Conservation (phyloP, 2,888 invertebrate genomes). For the Strigamia transsilvanica region DNA sequence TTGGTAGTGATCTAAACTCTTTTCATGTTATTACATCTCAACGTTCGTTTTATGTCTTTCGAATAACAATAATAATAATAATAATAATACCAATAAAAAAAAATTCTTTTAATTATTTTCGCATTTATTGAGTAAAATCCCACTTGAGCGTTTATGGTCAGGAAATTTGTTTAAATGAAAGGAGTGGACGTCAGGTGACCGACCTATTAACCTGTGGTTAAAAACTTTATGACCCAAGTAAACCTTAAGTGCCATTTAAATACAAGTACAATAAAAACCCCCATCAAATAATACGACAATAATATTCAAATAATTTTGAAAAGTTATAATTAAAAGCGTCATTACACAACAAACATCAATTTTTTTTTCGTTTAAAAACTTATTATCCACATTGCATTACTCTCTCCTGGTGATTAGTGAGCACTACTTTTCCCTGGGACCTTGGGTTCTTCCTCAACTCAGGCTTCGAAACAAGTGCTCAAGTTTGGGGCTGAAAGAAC, state of each 20-base stretch:
- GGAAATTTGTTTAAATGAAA: slow-evolving; percentile 14
- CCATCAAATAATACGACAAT: background rate
- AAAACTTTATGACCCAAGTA: slow-evolving; percentile 47
- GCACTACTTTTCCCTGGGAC: slow-evolving; percentile 44
- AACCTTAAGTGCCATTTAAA: slow-evolving; percentile 10
- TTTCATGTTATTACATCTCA: slow-evolving; percentile 19
- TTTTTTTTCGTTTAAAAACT: background rate
- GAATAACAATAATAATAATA: slow-evolving; percentile 22
- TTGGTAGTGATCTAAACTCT: slow-evolving; percentile 21
- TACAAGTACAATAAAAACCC: background rate
- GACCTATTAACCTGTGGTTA: slow-evolving; percentile 47
- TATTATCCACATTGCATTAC: slow-evolving; percentile 9
- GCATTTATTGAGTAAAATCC: slow-evolving; percentile 11
- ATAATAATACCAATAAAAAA: background rate
- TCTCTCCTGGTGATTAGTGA: slow-evolving; percentile 4
- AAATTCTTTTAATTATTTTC: slow-evolving; percentile 15
- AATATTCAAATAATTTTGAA: background rate
- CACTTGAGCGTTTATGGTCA: slow-evolving; percentile 15
- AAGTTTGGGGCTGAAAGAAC: slow-evolving; percentile 43
- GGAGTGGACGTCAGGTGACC: slow-evolving; percentile 46
- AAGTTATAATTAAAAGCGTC: background rate
- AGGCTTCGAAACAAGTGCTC: slow-evolving; percentile 32
- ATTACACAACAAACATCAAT: background rate
- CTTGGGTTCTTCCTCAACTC: slow-evolving; percentile 24
- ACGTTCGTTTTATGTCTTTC: slow-evolving; percentile 9